Evolutionary conservation across 2,797 vertebrate genomes (phyloP).

Genomic region (Delichon dasypus): DNA sequence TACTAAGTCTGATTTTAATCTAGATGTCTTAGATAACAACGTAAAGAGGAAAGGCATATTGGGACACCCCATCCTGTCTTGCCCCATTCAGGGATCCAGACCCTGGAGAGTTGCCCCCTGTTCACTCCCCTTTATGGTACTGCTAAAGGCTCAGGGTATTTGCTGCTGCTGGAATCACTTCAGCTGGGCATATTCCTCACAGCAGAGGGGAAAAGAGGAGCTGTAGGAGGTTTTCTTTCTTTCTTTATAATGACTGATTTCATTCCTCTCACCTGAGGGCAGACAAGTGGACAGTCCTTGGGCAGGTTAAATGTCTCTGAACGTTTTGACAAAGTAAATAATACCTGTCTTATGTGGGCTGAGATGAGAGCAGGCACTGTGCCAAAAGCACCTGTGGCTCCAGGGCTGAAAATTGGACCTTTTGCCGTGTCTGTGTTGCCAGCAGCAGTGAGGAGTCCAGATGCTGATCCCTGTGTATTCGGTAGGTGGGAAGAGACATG

Average conservation of each 20-base stretch:
- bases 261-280: neutral
- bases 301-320: neutral
- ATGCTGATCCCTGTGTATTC: neutral
- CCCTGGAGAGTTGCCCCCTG: neutral
- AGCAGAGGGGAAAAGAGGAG: neutral
- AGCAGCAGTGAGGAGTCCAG: neutral
- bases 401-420: neutral
- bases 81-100: too few species aligned
- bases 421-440: neutral
- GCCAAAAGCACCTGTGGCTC: neutral
- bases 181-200: neutral
- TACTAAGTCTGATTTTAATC: neutral
- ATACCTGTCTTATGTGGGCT: accelerated
- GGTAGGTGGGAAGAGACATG: neutral
- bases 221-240: neutral
- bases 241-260: neutral
- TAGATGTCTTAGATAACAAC: neutral
- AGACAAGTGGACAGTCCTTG: neutral
- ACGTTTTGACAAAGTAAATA: neutral
- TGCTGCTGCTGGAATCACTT: neutral
- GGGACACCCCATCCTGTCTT: neutral
- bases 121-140: accelerated
- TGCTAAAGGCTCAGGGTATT: neutral
- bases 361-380: accelerated
- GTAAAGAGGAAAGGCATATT: neutral